These are phyloP conservation scores for Diorhabda elongata DNA, from an alignment of 1,140 invertebrate species.

Conservation along the genomic window DNA sequence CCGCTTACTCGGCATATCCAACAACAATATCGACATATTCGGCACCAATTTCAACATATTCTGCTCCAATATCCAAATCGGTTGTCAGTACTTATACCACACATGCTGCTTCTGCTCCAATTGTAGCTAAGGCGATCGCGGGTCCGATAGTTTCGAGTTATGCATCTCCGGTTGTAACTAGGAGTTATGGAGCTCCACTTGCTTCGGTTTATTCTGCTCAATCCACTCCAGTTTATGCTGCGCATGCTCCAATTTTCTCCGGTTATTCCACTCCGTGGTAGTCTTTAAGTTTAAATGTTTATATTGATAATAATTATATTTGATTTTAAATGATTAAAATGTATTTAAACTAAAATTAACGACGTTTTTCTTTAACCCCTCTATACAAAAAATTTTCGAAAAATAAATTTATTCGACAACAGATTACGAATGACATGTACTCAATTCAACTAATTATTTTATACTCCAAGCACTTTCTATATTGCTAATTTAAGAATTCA, in stretches of 20 bases:
- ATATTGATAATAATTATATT: no score
- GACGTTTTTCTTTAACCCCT: no score
- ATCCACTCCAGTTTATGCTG: conserved; percentile 25
- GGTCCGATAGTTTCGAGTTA: conserved; percentile 5
- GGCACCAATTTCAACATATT: not conserved
- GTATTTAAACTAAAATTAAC: no score
- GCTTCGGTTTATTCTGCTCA: conserved; percentile 26
- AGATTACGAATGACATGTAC: no score
- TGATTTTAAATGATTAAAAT: no score
- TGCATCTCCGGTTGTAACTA: conserved; percentile 11
- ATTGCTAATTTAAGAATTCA: no score
- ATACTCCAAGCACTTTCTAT: no score
- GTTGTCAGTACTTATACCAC: conserved; percentile 1
- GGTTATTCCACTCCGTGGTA: conserved; percentile 51
- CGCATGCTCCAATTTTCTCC: conserved; percentile 44
- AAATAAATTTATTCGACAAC: no score
- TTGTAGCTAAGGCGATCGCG: not conserved
- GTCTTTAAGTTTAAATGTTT: conserved; percentile 17
- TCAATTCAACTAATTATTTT: no score
- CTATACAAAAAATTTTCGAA: no score
- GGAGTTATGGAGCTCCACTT: not conserved
- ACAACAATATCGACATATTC: conserved; percentile 5
- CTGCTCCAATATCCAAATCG: conserved; percentile 3
- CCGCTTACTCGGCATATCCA: not conserved
- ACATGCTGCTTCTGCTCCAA: not conserved